phyloP scores from a whole-genome alignment of 2,797 vertebrate species.

The Myotis daubentonii region DNA sequence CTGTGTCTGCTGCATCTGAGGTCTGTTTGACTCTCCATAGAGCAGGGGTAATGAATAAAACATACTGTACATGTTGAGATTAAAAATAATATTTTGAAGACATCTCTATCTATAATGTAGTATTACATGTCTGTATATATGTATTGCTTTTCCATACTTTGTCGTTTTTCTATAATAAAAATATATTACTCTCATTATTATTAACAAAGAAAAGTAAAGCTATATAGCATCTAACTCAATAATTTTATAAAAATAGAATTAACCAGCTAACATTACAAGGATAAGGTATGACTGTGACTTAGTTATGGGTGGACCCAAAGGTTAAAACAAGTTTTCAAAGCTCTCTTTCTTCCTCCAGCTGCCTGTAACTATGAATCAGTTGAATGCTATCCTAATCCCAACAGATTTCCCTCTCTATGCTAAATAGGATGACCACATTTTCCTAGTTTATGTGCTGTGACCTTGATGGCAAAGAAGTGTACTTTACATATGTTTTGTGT shows the following conservation, averaged over 20 bases:
- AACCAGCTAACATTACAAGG: background rate
- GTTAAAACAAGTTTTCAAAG: background rate
- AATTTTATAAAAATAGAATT: background rate
- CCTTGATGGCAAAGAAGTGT: background rate
- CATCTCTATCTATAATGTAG: background rate
- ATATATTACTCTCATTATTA: background rate
- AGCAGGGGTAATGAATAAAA: background rate
- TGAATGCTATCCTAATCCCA: background rate
- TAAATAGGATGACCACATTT: background rate
- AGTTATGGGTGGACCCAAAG: background rate
- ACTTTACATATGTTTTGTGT: conserved; percentile 12
- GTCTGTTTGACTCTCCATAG: background rate
- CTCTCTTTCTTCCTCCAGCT: background rate
- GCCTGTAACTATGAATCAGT: background rate
- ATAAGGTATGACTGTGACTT: background rate
- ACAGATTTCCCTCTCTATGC: background rate
- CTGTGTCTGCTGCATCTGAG: background rate
- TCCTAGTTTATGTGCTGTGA: background rate
- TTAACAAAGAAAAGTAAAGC: background rate
- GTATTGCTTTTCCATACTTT: background rate
- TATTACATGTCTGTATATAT: background rate
- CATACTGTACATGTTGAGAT: background rate
- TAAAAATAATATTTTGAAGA: background rate
- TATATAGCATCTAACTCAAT: background rate
- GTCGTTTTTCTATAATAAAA: background rate